These are phyloP conservation scores for Lasioglossum pauxillum DNA, from an alignment of 2,888 invertebrate genomes.

Conservation along the genomic window DNA sequence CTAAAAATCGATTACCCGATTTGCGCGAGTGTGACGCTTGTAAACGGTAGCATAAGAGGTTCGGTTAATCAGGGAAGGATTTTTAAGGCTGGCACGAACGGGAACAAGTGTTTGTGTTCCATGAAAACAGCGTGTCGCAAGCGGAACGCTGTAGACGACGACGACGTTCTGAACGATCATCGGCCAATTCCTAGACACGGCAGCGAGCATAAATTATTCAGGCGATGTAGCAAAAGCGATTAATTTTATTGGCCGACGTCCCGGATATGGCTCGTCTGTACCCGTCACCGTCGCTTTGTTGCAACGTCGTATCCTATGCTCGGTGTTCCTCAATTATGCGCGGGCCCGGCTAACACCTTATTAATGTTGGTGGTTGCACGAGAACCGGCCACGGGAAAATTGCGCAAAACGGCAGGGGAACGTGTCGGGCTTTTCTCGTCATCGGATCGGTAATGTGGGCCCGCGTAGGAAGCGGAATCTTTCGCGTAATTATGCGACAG, in stretches of 20 bases:
- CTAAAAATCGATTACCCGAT: not conserved
- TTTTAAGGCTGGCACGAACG: conserved; percentile 50
- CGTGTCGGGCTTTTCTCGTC: conserved; percentile 41
- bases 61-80: conserved; percentile 30
- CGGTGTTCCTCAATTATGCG: conserved; percentile 71
- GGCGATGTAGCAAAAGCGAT: conserved; percentile 78
- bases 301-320: conserved; percentile 74
- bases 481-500: conserved; percentile 29
- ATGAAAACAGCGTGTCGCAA: conserved; percentile 54
- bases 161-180: conserved; percentile 60
- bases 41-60: not conserved
- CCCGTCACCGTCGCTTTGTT: conserved; percentile 78
- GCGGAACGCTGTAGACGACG: conserved; percentile 38
- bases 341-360: conserved; percentile 70
- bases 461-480: conserved; percentile 35
- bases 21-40: not conserved
- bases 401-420: conserved; percentile 64
- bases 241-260: conserved; percentile 81
- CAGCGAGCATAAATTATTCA: conserved; percentile 80
- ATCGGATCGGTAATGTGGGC: conserved; percentile 25
- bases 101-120: conserved; percentile 48
- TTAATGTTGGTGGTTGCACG: conserved; percentile 68
- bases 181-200: conserved; percentile 69
- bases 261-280: conserved; percentile 81
- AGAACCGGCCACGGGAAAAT: conserved; percentile 65